Conservation (phyloP, 1,140 invertebrate species). For the Globodera ellingtonae region DNA sequence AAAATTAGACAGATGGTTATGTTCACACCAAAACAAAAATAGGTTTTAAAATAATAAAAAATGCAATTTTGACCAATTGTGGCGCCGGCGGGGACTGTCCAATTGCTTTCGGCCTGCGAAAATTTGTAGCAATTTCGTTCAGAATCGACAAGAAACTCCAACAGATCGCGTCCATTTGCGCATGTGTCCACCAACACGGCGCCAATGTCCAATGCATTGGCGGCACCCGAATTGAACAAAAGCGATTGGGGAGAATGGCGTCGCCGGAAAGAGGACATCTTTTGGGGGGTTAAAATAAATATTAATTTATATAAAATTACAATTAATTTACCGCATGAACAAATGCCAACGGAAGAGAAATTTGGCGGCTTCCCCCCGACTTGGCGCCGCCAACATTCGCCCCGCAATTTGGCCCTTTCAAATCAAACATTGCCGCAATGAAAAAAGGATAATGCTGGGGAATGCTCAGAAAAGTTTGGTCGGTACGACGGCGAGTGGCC, state of each 20-base stretch:
- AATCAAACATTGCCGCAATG: slow-evolving; percentile 59
- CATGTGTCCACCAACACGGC: slow-evolving; percentile 59
- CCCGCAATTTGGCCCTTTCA: slow-evolving; percentile 50
- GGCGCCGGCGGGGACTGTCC: slow-evolving; percentile 58
- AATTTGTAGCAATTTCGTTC: slow-evolving; percentile 58
- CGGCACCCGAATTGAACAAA: slow-evolving; percentile 36
- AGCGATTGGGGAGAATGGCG: slow-evolving; percentile 50
- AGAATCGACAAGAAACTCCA: slow-evolving; percentile 58
- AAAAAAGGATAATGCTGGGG: slow-evolving; percentile 59
- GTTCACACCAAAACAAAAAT: too few relatives aligned
- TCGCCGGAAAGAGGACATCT: slow-evolving; percentile 54
- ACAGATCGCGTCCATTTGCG: slow-evolving; percentile 34
- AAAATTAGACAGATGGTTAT: slow-evolving; percentile 13
- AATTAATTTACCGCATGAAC: slow-evolving; percentile 47
- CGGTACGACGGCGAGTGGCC: neutral
- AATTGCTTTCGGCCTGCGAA: slow-evolving; percentile 55
- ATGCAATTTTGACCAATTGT: slow-evolving; percentile 47
- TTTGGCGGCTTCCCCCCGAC: neutral
- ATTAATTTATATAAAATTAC: neutral
- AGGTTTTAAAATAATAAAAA: neutral
- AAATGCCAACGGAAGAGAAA: slow-evolving; percentile 59
- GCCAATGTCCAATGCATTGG: slow-evolving; percentile 50
- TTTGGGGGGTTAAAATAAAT: neutral
- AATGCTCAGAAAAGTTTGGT: slow-evolving; percentile 49
- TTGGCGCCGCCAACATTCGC: neutral